Base-by-base conservation (phyloP, 2,797 vertebrate genomes). In the Clarias pachynema region DNA sequence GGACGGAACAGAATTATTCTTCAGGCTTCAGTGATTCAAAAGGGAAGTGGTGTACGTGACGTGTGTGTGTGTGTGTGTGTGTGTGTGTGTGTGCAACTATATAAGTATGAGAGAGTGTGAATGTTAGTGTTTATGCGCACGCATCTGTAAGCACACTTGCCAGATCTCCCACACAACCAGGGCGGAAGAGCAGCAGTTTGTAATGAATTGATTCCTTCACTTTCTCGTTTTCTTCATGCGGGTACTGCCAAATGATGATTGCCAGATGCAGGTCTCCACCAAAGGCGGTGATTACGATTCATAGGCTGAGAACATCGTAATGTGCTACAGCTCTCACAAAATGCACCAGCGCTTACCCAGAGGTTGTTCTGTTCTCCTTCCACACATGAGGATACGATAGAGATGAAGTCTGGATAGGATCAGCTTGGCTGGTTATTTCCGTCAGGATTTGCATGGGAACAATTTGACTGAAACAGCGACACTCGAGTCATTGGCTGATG, bases 191-290 rank as follows among this genome's bases (percentile, higher is more conserved):
- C 87, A 91, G 87, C 68, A 89, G 85, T 88, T 91, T 93, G 91
- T 94, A 93, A 95, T 94, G 92, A 93, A 95, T 95, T 91, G 93
- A 92, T 94, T 95, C 93, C 93, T 93, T 91, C 93, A 91, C 91
- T 91, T 90, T 91, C 88, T 91, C 90, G 90, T 93, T 66, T 92
- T 90, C 91, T 92, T 91, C 90, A 90, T 91, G 93, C 90, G 90
- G 92, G 92, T 91, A 90, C 88, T 88, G 91, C 86, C 89, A 87
- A 89, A 87, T 93, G 93, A 95, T 94, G 92, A 91, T 90, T 94
- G 93, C 94, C 95, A 96, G 91, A 90, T 95, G 95, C 91, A 89
- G 66, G 31, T 87, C 82, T 56, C 34, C 2, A 63, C 82, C 10
- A 29, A 84, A 49, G 72, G 82, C 49, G 44, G 31, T 65, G 70